Base-by-base conservation (phyloP, 2,797 vertebrate species). In the Loris lydekkerianus region DNA sequence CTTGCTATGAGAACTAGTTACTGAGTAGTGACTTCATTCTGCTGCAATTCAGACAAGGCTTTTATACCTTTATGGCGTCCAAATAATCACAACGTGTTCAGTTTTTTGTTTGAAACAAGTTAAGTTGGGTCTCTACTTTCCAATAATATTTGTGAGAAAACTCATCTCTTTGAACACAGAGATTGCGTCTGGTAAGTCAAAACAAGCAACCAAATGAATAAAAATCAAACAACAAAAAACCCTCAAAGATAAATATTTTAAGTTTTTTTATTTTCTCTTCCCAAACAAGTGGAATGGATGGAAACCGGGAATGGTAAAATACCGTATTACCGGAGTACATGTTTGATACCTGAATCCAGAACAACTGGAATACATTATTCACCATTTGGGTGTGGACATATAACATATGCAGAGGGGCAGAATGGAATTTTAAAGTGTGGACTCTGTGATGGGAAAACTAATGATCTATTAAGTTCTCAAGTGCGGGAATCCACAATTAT, bases 381-480 rank as follows among this genome's bases (percentile, higher is more conserved):
- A 77, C 61, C 77, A 9, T 60, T 89, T 81, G 65, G 10, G 4
- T 78, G 29, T 61, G 40, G 20, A 49, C 4, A 8, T 78, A 37
- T 23, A 78, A 56, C 65, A 73, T 34, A 40, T 3, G 31, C 37
- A 78, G 1, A 29, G 27, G 27, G 27, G n/a, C 21, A 70, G 96
- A 76, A 37, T 0, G 88, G 85, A 76, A 37, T 34, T 72, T 75
- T 67, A 56, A 94, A 78, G 40, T 43, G 8, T 80, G n/a, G 34
- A 34, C 49, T 92, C 95, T 76, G 72, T 91, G 65, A 86, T 93
- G 91, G 93, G 61, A 92, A 95, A 80, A 76, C 23, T 63, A 93
- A 93, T 31, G 75, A 43, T 80, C 43, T 76, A 13, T 83, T 73
- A 92, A 14, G n/a, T 69, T 81, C 49, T 86, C 31, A 29, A 83